These are phyloP conservation scores for Melitaea cinxia DNA, from an alignment of 1,140 invertebrate species.

Conservation along the genomic window DNA sequence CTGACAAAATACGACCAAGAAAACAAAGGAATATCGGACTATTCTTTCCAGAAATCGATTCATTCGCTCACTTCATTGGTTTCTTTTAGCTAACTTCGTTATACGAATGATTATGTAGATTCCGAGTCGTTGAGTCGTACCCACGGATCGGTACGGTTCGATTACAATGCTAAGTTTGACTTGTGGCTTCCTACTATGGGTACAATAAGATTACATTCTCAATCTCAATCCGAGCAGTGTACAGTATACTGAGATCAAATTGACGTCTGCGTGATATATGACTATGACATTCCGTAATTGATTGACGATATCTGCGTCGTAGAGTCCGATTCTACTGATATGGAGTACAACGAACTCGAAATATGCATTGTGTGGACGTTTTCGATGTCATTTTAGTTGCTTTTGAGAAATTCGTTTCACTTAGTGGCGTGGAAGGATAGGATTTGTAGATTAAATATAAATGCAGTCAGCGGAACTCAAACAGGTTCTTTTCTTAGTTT, in stretches of 20 bases:
- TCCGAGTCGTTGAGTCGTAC: conserved; percentile 5
- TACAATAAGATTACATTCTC: conserved; percentile 36
- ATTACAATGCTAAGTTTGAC: conserved; percentile 29
- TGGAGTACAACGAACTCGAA: conserved; percentile 36
- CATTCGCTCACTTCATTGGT: conserved; percentile 7
- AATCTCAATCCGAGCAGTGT: conserved; percentile 41
- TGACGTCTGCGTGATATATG: conserved; percentile 49
- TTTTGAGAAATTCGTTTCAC: conserved; percentile 31
- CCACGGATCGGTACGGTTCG: background rate
- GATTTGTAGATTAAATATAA: conserved; percentile 31
- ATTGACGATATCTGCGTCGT: conserved; percentile 51
- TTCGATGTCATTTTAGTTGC: conserved; percentile 27
- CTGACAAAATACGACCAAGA: conserved; percentile 54
- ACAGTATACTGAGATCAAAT: conserved; percentile 29
- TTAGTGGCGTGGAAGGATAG: conserved; percentile 29
- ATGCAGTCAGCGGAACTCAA: conserved; percentile 22
- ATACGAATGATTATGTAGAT: conserved; percentile 15
- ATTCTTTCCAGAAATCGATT: conserved; percentile 25
- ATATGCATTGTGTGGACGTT: conserved; percentile 33
- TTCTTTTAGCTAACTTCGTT: background rate
- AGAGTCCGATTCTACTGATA: conserved; percentile 44
- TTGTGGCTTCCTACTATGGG: conserved; percentile 26
- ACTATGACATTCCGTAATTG: conserved; percentile 55
- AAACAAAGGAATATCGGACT: conserved; percentile 29
- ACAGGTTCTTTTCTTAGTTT: conserved; percentile 32